A percentile compares a stretch with the other conserved stretches of the same genome.
Conservation (phyloP, 2,113 vertebrate genomes). For the Megaceryle torquata region DNA sequence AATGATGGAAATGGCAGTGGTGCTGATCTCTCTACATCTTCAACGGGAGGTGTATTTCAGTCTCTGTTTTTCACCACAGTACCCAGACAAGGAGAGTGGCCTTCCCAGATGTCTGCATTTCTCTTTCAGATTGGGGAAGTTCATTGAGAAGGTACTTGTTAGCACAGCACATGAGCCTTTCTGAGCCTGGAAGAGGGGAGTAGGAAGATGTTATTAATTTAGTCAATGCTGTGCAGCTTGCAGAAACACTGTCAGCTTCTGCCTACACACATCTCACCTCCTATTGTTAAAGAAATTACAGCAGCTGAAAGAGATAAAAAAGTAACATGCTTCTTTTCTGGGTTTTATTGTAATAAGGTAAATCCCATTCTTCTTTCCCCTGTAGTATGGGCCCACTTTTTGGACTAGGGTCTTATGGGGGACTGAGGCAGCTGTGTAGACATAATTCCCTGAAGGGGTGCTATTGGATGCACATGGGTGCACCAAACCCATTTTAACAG, state of each 20-base stretch:
- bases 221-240: not conserved
- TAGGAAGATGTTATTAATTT: slow-evolving; percentile 24
- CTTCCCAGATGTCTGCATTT: not conserved
- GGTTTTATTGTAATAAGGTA: not conserved
- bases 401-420: not conserved
- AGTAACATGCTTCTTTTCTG: not conserved
- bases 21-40: not conserved
- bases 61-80: not conserved
- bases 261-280: slow-evolving; percentile 46
- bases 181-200: not conserved
- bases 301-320: not conserved
- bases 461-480: not conserved
- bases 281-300: slow-evolving; percentile 35
- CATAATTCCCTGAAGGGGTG: not conserved
- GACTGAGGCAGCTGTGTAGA: not conserved
- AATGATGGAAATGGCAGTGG: too few species aligned
- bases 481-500: not conserved
- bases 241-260: slow-evolving; percentile 34
- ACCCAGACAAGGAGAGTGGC: not conserved
- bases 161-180: not conserved
- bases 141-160: not conserved
- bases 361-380: not conserved
- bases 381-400: not conserved
- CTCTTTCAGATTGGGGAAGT: not conserved
- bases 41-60: accelerated